phyloP scores from a whole-genome alignment of 2,113 vertebrate genomes.

The Microcebus jonahi region DNA sequence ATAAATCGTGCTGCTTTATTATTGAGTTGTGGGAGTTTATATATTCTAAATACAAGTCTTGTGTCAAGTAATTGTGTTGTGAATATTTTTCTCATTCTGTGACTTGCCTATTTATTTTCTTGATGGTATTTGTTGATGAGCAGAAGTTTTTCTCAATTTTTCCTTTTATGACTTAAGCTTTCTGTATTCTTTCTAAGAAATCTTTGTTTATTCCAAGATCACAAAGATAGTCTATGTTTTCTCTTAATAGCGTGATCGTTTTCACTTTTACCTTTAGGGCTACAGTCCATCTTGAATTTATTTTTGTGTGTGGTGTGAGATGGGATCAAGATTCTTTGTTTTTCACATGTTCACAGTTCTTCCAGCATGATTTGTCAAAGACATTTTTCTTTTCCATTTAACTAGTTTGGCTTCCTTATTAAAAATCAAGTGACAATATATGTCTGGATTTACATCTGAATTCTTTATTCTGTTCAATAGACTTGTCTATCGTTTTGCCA shows the following conservation, averaged over 20 bases:
- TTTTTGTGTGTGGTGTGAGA: neutral
- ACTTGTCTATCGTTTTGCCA: neutral
- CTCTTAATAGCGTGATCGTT: neutral
- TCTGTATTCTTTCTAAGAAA: conserved; percentile 7
- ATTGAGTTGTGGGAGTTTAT: neutral
- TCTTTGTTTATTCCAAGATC: neutral
- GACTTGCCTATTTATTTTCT: neutral
- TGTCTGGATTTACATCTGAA: neutral
- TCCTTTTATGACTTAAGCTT: neutral
- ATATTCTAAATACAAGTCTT: neutral
- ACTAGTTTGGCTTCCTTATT: neutral
- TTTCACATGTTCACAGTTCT: neutral
- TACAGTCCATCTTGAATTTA: neutral
- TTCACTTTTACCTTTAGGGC: conserved; percentile 1
- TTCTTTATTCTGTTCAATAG: neutral
- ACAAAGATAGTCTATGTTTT: conserved; percentile 16
- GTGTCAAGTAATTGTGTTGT: neutral
- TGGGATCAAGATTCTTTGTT: neutral
- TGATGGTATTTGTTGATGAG: neutral
- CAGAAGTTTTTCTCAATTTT: neutral
- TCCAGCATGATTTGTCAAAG: neutral
- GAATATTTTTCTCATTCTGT: neutral
- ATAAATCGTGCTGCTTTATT: neutral
- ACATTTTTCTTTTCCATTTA: neutral
- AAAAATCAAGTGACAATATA: neutral